These are phyloP conservation scores for Myotis lucifugus DNA, from an alignment of 2,113 vertebrate genomes.

Conservation along the genomic window DNA sequence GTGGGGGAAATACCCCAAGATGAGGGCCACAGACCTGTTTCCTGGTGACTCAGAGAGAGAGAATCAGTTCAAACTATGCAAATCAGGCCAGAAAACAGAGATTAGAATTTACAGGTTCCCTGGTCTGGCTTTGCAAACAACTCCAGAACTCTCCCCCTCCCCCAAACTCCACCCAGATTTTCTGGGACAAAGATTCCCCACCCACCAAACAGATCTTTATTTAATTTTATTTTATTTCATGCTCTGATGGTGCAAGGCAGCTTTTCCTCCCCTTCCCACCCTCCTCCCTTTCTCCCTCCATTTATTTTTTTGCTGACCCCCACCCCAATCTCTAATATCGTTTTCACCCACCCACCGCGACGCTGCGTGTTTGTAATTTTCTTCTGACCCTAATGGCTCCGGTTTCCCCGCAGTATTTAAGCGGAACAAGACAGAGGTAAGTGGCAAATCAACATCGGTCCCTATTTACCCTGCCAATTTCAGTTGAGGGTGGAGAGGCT, in stretches of 20 bases:
- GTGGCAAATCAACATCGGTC: slow-evolving; percentile 84
- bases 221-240: slow-evolving; percentile 78
- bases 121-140: slow-evolving; percentile 19
- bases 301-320: slow-evolving; percentile 1
- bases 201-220: slow-evolving; percentile 69
- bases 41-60: neutral
- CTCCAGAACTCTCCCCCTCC: neutral
- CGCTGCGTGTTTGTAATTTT: slow-evolving; percentile 74
- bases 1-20: neutral
- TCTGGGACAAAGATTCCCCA: slow-evolving; percentile 51
- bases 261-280: neutral
- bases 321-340: slow-evolving; percentile 36
- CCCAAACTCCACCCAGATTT: slow-evolving; percentile 42
- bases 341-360: slow-evolving; percentile 60
- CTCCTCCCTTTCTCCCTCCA: slow-evolving; percentile 1
- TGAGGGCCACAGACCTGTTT: neutral
- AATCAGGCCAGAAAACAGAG: slow-evolving; percentile 28
- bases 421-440: slow-evolving; percentile 80
- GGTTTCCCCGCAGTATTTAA: slow-evolving; percentile 81
- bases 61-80: neutral
- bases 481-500: slow-evolving; percentile 81
- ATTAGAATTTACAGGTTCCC: neutral
- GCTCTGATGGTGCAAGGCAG: slow-evolving; percentile 55
- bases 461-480: slow-evolving; percentile 85
- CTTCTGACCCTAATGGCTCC: slow-evolving; percentile 81